Conservation (phyloP, 2,113 vertebrate species). For the Galbula dea region DNA sequence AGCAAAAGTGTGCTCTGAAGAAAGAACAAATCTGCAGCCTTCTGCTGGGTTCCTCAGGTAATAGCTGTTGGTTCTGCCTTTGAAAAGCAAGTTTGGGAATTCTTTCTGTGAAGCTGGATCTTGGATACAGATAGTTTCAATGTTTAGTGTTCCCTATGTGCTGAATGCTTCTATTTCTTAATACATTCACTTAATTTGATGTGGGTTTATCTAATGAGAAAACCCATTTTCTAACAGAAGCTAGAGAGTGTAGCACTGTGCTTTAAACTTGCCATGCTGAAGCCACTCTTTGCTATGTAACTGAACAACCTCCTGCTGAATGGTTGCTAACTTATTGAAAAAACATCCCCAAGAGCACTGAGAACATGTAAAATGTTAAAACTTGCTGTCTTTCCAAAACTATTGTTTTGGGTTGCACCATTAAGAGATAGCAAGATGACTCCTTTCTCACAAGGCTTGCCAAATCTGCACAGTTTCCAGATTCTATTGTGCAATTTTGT, state of each 20-base stretch:
- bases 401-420: not conserved
- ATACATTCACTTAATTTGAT: not conserved
- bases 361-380: conserved; percentile 40
- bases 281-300: conserved; percentile 20
- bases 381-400: not conserved
- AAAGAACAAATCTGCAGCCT: not conserved
- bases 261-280: not conserved
- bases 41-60: not conserved
- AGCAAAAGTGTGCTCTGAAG: not conserved
- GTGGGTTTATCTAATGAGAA: not conserved
- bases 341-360: conserved; percentile 14
- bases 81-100: not conserved
- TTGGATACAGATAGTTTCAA: not conserved
- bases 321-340: conserved; percentile 55
- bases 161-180: not conserved
- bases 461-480: not conserved
- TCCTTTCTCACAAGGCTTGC: not conserved
- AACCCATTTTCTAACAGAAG: conserved; percentile 51
- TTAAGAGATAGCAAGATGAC: not conserved
- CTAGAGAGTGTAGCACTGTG: not conserved
- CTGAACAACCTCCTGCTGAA: conserved; percentile 44
- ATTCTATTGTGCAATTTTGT: not conserved
- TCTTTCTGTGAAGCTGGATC: not conserved
- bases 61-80: not conserved
- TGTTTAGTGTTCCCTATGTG: not conserved